Conservation (phyloP, 2,888 invertebrate genomes). For the Campaea margaritaria region DNA sequence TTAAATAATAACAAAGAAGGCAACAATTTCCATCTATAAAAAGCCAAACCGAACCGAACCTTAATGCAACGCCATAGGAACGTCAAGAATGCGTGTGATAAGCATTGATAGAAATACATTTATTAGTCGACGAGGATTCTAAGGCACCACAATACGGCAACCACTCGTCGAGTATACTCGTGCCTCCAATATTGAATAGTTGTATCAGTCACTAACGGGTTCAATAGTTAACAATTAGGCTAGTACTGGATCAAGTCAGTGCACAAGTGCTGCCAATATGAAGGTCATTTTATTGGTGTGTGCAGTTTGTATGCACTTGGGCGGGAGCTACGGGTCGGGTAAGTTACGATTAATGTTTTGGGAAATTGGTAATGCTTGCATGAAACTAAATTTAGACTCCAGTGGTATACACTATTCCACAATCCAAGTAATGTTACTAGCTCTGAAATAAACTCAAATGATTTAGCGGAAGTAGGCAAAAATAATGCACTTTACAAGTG, state of each 20-base stretch:
- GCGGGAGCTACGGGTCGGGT: constrained; percentile 54
- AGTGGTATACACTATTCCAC: too few species aligned
- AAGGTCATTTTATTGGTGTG: constrained; percentile 56
- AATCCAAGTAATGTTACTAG: too few species aligned
- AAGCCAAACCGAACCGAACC: constrained; percentile 26
- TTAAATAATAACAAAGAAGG: constrained; percentile 13
- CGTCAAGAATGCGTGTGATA: constrained; percentile 46
- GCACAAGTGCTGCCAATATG: constrained; percentile 50
- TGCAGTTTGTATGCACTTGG: constrained; percentile 56
- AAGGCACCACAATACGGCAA: constrained; percentile 48
- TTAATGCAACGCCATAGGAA: constrained; percentile 31
- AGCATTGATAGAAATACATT: constrained; percentile 53
- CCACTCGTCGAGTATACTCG: constrained; percentile 50
- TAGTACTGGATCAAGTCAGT: constrained; percentile 37
- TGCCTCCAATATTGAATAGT: constrained; percentile 42
- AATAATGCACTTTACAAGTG: too few species aligned
- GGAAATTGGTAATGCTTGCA: too few species aligned
- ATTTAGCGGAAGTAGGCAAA: too few species aligned
- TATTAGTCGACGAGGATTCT: constrained; percentile 52
- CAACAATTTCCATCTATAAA: constrained; percentile 15
- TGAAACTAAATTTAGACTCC: too few species aligned
- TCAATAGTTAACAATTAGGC: constrained; percentile 39
- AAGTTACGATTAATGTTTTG: constrained; percentile 44
- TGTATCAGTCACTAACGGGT: constrained; percentile 47
- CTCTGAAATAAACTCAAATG: not conserved